Conservation (phyloP, 2,888 invertebrate genomes). For the Hypsopygia costalis region DNA sequence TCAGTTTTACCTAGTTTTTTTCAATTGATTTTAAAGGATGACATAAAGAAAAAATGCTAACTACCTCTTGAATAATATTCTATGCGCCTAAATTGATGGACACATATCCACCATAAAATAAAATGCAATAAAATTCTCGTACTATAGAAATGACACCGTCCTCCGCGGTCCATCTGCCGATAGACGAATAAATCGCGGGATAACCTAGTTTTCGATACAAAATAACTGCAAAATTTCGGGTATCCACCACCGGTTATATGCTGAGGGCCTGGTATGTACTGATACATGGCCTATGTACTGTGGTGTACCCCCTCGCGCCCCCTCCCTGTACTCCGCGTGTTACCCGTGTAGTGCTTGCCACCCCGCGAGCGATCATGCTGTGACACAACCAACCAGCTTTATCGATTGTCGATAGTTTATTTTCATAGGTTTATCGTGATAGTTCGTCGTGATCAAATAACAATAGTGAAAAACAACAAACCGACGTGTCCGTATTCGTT, state of each 20-base stretch:
- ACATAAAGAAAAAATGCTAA: too few species aligned
- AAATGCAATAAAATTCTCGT: neutral
- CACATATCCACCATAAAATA: neutral
- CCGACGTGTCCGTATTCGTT: too few species aligned
- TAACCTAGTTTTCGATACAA: slow-evolving; percentile 79
- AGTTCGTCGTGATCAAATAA: too few species aligned
- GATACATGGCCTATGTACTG: slow-evolving; percentile 72
- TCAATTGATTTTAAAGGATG: too few species aligned
- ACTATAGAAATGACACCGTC: slow-evolving; percentile 10
- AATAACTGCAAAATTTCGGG: slow-evolving; percentile 80
- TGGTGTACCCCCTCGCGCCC: slow-evolving; percentile 50
- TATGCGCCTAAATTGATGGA: too few species aligned
- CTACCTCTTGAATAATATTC: too few species aligned
- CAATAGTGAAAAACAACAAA: too few species aligned
- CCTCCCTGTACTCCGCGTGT: slow-evolving; percentile 43
- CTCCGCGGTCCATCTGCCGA: slow-evolving; percentile 26
- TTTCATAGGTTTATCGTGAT: neutral
- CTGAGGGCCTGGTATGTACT: slow-evolving; percentile 61
- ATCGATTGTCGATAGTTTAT: slow-evolving; percentile 55
- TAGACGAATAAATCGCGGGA: slow-evolving; percentile 63
- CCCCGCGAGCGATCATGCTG: slow-evolving; percentile 65
- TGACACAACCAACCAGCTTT: slow-evolving; percentile 32
- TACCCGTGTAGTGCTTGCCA: slow-evolving; percentile 62
- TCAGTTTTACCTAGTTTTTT: too few species aligned
- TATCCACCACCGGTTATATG: slow-evolving; percentile 58